phyloP scores from a whole-genome alignment of 2,797 vertebrate species.

The Cynodonichthys magdalenae region DNA sequence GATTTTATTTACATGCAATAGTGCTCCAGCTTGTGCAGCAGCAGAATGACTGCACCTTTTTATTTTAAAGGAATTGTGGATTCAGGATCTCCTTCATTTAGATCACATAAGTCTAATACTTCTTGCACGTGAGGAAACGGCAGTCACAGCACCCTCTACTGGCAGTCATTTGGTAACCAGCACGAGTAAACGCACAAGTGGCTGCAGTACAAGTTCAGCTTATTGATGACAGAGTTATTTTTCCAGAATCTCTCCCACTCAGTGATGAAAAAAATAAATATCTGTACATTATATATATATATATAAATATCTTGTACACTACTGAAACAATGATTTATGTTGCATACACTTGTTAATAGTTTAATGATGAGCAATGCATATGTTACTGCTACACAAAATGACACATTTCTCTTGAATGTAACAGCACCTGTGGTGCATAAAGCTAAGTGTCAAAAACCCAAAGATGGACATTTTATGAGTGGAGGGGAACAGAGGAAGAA shows the following conservation, averaged over 20 bases:
- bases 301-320: constrained; percentile 74
- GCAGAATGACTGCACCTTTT: constrained; percentile 59
- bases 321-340: constrained; percentile 77
- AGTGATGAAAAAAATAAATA: constrained; percentile 81
- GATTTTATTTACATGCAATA: constrained; percentile 88
- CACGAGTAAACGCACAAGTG: constrained; percentile 70
- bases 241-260: constrained; percentile 82
- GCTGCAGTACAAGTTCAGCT: constrained; percentile 72
- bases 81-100: constrained; percentile 83
- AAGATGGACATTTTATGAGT: constrained; percentile 30
- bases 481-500: constrained; percentile 40
- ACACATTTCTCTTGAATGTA: constrained; percentile 44
- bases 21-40: constrained; percentile 81
- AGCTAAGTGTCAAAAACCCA: constrained; percentile 52
- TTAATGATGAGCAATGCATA: constrained; percentile 79
- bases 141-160: constrained; percentile 66
- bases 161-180: constrained; percentile 76
- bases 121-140: constrained; percentile 57
- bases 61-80: constrained; percentile 56
- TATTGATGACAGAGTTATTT: constrained; percentile 76
- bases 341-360: constrained; percentile 83
- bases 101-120: constrained; percentile 78
- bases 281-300: constrained; percentile 76
- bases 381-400: constrained; percentile 77
- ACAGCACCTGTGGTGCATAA: constrained; percentile 50